Base-by-base conservation (phyloP, 2,888 invertebrate species). In the Blera fallax region DNA sequence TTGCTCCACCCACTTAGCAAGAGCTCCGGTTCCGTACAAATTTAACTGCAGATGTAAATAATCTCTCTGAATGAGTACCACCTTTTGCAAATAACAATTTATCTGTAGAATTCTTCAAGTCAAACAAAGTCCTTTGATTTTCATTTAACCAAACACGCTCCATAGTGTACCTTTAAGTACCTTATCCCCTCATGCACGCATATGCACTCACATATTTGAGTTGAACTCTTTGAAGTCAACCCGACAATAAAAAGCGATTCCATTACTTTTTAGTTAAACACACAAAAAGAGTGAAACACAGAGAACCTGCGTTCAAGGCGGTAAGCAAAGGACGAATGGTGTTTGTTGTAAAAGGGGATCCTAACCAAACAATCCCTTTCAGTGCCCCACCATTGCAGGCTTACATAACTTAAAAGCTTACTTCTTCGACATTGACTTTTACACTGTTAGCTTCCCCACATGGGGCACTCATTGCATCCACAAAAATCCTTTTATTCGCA, bases 161-260 rank as follows among this genome's bases (percentile, higher is more conserved):
- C 14, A 50, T 0, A 27, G 14, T 52, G 27, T 14, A 52, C 6
- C 52, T 27, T 2, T 6, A 40, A 40, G 40, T 27, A 40, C 60
- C 40, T 37, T 40, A 21, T 8, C 10, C 27, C 14, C 24, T 14
- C 24, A 24, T 62, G 27, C 62, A 45, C 14, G 11, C 45, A 27
- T 27, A 52, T 52, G 52, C 27, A 27, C 52, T 27, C 27, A 27
- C 52, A n/a, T 50, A 24, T 50, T 50, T 50, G 50, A 27, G n/a
- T 50, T 16, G 50, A 27, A 45, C 50, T 32, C 64, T 64, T 64
- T 64, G 64, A 64, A 64, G 32, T 48, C 32, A 48, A 48, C 3
- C 64, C 64, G 37, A 64, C 64, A 64, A 64, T 64, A 64, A 64
- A 64, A 64, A 64, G 48, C 45, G 48, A 64, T 64, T 64, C 48